A percentile compares a stretch with the other conserved stretches of the same genome.
These are phyloP conservation scores for Brachionus calyciflorus DNA, from an alignment of 1,140 invertebrate genomes.

Conservation along the genomic window DNA sequence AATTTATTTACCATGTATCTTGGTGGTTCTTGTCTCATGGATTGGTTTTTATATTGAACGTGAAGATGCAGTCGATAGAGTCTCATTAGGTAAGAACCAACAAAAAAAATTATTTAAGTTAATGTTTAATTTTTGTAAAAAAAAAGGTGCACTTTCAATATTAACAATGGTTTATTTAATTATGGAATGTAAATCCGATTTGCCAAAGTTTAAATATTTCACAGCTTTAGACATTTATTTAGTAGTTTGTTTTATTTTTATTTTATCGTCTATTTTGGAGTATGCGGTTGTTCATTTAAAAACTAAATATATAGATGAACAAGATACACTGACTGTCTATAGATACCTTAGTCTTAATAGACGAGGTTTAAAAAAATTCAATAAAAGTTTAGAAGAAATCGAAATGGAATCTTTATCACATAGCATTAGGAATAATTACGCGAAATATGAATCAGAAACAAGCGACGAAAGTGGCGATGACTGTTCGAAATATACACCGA, in stretches of 20 bases:
- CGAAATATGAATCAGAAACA: background rate
- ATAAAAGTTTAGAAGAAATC: background rate
- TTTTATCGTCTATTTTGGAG: slow-evolving; percentile 83
- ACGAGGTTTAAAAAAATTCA: slow-evolving; percentile 9
- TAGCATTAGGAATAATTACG: no score
- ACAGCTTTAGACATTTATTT: slow-evolving; percentile 89
- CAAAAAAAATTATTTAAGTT: no score
- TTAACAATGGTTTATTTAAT: slow-evolving; percentile 66
- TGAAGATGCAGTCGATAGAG: slow-evolving; percentile 66
- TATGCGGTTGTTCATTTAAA: slow-evolving; percentile 92
- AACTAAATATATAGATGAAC: slow-evolving; percentile 65
- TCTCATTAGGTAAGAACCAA: slow-evolving; percentile 65
- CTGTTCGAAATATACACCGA: slow-evolving; percentile 47
- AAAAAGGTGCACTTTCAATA: slow-evolving; percentile 66
- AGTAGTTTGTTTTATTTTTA: slow-evolving; percentile 86
- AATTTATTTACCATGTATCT: slow-evolving; percentile 86
- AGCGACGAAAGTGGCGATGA: slow-evolving; percentile 19
- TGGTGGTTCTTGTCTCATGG: slow-evolving; percentile 91
- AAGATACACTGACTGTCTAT: slow-evolving; percentile 7
- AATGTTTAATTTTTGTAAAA: no score
- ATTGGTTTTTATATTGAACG: slow-evolving; percentile 85
- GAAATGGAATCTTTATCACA: background rate
- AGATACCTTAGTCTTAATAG: background rate
- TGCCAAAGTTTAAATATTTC: slow-evolving; percentile 71
- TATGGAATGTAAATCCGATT: slow-evolving; percentile 64